Conservation (phyloP, 2,797 vertebrate species). For the Podargus strigoides region DNA sequence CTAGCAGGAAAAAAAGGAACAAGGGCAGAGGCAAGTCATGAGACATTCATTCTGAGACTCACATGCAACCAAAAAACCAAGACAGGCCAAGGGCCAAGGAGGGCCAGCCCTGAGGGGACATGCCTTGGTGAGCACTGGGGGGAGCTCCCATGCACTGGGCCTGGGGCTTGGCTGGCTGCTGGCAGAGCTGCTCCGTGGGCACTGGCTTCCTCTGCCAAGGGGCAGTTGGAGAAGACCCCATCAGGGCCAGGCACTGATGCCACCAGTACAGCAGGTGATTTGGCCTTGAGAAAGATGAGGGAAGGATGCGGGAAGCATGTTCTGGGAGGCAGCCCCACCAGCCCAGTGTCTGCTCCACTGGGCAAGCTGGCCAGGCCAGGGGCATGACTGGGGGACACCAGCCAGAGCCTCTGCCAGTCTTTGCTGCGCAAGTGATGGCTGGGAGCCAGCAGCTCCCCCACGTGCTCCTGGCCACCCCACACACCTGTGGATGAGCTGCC, state of each 20-base stretch:
- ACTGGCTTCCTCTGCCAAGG: background rate
- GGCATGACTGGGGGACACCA: background rate
- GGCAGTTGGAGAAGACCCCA: background rate
- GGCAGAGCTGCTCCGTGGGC: background rate
- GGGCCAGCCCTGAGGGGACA: background rate
- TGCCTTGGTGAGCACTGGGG: background rate
- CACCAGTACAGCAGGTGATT: rapidly evolving
- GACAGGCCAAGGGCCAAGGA: background rate
- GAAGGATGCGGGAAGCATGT: background rate
- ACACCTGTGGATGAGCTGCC: background rate
- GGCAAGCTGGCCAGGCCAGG: background rate
- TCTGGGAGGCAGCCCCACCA: background rate
- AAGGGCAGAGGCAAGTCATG: background rate
- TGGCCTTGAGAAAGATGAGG: background rate
- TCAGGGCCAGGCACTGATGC: background rate
- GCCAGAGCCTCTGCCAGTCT: too few species aligned
- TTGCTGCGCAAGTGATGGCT: too few species aligned
- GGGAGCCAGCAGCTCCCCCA: too few species aligned
- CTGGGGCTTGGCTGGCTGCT: background rate
- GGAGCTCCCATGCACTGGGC: background rate
- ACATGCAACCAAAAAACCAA: background rate
- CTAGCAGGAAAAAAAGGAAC: background rate
- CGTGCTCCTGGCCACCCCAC: too few species aligned
- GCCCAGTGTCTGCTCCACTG: background rate
- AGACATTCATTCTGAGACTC: background rate